Conservation (phyloP, 2,888 invertebrate species). For the Leptinotarsa rubiginosa region DNA sequence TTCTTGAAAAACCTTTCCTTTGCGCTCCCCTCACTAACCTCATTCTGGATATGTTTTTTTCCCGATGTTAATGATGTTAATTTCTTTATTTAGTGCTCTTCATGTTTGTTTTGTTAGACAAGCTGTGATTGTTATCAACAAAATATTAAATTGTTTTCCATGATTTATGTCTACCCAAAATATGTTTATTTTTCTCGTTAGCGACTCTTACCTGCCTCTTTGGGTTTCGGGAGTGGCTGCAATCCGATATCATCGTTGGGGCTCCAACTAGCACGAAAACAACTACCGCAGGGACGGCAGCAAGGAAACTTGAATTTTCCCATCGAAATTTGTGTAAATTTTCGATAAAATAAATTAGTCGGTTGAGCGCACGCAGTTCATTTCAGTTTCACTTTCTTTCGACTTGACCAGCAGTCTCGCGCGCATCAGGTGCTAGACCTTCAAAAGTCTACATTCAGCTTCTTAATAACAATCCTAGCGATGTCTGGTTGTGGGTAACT, state of each 20-base stretch:
- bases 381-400: conserved; percentile 34
- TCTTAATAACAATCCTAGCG: conserved; percentile 29
- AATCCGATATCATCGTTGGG: conserved; percentile 58
- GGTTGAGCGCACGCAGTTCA: background rate
- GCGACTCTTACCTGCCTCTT: conserved; percentile 83
- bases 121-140: too few species aligned
- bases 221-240: conserved; percentile 66
- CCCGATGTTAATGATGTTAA: too few species aligned
- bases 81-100: too few species aligned
- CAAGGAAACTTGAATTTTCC: conserved; percentile 49
- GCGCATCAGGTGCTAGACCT: conserved; percentile 29
- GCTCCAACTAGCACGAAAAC: conserved; percentile 63
- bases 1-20: too few species aligned
- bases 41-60: too few species aligned
- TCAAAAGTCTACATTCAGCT: conserved; percentile 25
- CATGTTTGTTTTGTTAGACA: too few species aligned
- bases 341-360: background rate
- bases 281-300: conserved; percentile 57
- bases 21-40: too few species aligned
- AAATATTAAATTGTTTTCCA: too few species aligned
- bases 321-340: conserved; percentile 46
- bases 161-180: too few species aligned
- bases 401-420: conserved; percentile 23
- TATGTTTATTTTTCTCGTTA: background rate
- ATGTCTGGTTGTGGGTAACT: conserved; percentile 6